Conservation (phyloP, 2,797 vertebrate genomes). For the Sphenodon punctatus region DNA sequence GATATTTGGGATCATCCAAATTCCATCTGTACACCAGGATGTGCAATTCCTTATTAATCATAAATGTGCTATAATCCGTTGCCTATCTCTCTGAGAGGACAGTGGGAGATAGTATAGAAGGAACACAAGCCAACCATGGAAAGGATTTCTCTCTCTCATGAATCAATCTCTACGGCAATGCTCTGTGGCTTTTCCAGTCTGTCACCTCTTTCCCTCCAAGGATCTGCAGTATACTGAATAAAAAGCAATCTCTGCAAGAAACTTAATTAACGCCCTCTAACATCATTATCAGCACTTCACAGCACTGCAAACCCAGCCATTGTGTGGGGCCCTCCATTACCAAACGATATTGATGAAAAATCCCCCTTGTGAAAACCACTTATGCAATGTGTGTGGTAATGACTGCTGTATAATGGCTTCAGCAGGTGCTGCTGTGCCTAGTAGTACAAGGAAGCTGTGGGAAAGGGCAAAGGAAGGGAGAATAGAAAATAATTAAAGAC, state of each 20-base stretch:
- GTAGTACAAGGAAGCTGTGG: neutral
- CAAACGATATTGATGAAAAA: neutral
- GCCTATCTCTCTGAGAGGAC: neutral
- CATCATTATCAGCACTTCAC: constrained; percentile 9
- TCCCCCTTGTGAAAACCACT: neutral
- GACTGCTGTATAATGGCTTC: fast-evolving
- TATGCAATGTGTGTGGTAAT: neutral
- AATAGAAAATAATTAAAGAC: neutral
- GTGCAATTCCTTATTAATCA: neutral
- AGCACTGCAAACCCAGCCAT: neutral
- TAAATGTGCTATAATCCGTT: neutral
- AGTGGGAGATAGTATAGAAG: neutral
- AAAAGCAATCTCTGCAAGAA: constrained; percentile 11
- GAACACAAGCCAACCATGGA: neutral
- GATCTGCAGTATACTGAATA: neutral
- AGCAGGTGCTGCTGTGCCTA: neutral
- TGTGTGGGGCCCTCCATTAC: neutral
- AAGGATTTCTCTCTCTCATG: neutral
- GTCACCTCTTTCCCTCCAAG: neutral
- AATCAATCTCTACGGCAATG: neutral
- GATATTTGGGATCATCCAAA: neutral
- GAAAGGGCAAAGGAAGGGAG: neutral
- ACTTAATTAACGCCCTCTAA: constrained; percentile 1
- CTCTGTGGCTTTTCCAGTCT: neutral
- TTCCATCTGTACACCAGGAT: neutral